These are phyloP conservation scores for Drosophila robusta DNA, from an alignment of 2,888 invertebrate species.

Conservation along the genomic window DNA sequence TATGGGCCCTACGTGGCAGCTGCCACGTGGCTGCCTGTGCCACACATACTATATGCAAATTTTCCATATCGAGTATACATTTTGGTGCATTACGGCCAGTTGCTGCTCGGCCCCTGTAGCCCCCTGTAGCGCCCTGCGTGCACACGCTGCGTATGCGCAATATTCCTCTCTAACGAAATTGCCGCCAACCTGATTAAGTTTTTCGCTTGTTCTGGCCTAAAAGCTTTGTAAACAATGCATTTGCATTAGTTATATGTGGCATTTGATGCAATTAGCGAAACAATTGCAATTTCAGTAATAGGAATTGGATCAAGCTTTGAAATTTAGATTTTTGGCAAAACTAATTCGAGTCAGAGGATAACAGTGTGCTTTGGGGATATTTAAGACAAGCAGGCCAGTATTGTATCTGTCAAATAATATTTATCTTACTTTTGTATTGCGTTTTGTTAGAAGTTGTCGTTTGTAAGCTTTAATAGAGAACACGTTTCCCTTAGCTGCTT, in stretches of 20 bases:
- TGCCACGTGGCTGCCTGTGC: constrained; percentile 26
- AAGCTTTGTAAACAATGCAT: constrained; percentile 37
- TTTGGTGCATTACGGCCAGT: constrained; percentile 61
- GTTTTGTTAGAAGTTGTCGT: too few relatives aligned
- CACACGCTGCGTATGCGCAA: constrained; percentile 57
- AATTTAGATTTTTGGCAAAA: constrained; percentile 10
- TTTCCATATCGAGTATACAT: constrained; percentile 59
- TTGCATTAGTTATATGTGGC: constrained; percentile 32
- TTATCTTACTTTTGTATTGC: too few relatives aligned
- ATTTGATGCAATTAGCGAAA: constrained; percentile 20
- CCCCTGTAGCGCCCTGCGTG: neutral
- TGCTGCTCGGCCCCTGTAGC: constrained; percentile 1
- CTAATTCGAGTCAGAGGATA: constrained; percentile 3
- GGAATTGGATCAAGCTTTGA: constrained; percentile 13
- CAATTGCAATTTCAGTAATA: constrained; percentile 20
- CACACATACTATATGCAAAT: constrained; percentile 61
- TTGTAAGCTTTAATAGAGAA: neutral
- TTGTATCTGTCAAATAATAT: too few relatives aligned
- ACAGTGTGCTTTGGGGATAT: too few relatives aligned
- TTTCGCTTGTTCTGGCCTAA: constrained; percentile 25
- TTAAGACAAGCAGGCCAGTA: too few relatives aligned
- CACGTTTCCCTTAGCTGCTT: neutral
- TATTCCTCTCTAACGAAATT: constrained; percentile 33
- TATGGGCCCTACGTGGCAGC: constrained; percentile 39
- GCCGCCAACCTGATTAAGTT: constrained; percentile 4